Evolutionary conservation across 2,797 vertebrate genomes (phyloP), one percentile per base, ranked within the genome.

Genomic region (Gallinago stenura): DNA sequence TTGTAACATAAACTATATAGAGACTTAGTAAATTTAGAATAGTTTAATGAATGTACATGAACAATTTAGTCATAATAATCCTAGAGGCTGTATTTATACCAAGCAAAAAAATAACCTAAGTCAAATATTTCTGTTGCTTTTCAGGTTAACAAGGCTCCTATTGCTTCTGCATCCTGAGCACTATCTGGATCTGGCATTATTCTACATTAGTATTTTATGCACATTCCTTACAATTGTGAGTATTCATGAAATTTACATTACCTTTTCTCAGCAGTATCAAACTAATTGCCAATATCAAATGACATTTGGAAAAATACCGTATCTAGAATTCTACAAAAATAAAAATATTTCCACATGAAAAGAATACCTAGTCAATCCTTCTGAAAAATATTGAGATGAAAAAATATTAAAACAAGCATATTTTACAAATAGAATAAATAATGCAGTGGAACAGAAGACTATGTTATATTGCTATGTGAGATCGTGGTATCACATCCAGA

Each of bases 131-230:
- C 51, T 79, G 12, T 41, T 81, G 56, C 16, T 94, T 85, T 90
- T 83, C 31, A 28, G 43, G 48, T 76, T 90, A 90, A 83, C 10
- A 25, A 54, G 41, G 16, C 45, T 94, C 19, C 53, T 87, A 96
- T 95, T 76, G 66, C 70, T 86, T 88, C 92, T 83, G 72, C 64
- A 93, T 51, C 21, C 71, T 62, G 28, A 87, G 69, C 76, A 58
- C n/a, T 87, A 66, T 76, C 91, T 91, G 57, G 8, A 88, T 85
- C 26, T 64, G 51, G 22, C 50, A 46, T 77, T 87, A 69, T 58
- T 94, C 83, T 89, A 50, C 87, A 83, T 94, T 95, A 96, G 89
- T 92, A 93, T 96, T 96, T 94, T 92, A 41, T 41, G 62, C 91
- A 93, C 77, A 94, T 95, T 94, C 68, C 75, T 94, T 89, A 94